A percentile compares a stretch with the other conserved stretches of the same genome.
phyloP scores from a whole-genome alignment of 2,888 invertebrate genomes.

The Drosophila borborema region DNA sequence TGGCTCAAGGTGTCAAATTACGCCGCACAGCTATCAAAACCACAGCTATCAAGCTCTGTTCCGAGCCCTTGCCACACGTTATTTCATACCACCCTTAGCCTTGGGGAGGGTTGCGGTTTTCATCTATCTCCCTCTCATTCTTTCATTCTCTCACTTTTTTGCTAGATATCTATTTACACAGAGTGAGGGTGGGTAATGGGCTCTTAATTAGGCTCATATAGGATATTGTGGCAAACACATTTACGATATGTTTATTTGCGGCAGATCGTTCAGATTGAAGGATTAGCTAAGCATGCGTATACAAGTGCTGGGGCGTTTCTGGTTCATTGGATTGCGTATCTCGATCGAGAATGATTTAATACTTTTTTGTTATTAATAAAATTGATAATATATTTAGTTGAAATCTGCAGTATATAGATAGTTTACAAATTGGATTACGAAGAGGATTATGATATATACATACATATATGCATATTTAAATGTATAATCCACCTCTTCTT shows the following conservation, averaged over 20 bases:
- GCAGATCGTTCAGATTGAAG: constrained; percentile 21
- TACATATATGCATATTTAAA: too few relatives aligned
- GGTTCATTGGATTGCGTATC: constrained; percentile 42
- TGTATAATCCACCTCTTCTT: too few relatives aligned
- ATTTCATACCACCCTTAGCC: constrained; percentile 34
- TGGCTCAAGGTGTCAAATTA: constrained; percentile 68
- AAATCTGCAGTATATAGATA: not conserved
- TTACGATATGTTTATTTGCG: constrained; percentile 42
- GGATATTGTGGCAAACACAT: constrained; percentile 52
- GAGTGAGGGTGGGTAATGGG: constrained; percentile 74
- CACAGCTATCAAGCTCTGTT: constrained; percentile 25
- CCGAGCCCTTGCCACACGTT: constrained; percentile 26
- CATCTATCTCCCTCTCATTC: not conserved
- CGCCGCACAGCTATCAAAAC: constrained; percentile 55
- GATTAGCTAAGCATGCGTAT: constrained; percentile 34
- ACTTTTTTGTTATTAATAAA: too few relatives aligned
- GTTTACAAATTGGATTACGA: not conserved
- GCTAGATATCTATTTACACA: constrained; percentile 68
- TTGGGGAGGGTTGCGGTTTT: constrained; percentile 68
- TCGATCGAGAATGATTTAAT: constrained; percentile 4
- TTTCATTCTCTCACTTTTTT: constrained; percentile 27
- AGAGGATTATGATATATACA: not conserved
- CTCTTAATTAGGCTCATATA: constrained; percentile 82
- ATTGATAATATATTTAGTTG: not conserved
- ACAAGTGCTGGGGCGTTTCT: constrained; percentile 19